Percentiles rank a stretch among this genome's conserved stretches.
phyloP scores from a whole-genome alignment of 2,113 vertebrate species.

The Cyanoliseus patagonus region DNA sequence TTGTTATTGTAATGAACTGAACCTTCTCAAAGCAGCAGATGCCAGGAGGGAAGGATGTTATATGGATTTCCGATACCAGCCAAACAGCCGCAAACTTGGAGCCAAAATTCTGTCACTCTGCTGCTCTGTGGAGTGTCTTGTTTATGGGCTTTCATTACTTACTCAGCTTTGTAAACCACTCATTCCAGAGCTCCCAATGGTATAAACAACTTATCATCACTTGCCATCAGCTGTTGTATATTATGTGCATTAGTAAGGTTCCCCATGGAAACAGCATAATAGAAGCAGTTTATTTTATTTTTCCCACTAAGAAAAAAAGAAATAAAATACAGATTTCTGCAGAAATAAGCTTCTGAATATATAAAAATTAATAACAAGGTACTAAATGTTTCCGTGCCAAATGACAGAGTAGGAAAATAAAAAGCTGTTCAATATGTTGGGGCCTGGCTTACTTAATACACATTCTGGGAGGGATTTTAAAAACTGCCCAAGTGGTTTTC shows the following conservation, averaged over 20 bases:
- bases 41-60: slow-evolving; percentile 50
- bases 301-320: background rate
- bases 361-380: slow-evolving; percentile 24
- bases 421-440: background rate
- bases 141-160: slow-evolving; percentile 68
- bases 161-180: slow-evolving; percentile 40
- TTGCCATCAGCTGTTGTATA: slow-evolving; percentile 50
- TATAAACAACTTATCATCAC: slow-evolving; percentile 57
- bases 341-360: background rate
- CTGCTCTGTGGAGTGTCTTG: slow-evolving; percentile 30
- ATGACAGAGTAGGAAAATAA: background rate
- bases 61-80: slow-evolving; percentile 69
- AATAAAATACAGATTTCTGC: background rate
- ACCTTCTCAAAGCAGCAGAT: slow-evolving; percentile 63
- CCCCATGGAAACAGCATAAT: slow-evolving; percentile 20
- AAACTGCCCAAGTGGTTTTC: background rate
- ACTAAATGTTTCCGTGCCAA: slow-evolving; percentile 14
- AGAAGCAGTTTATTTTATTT: slow-evolving; percentile 33
- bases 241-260: slow-evolving; percentile 29
- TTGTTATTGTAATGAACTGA: slow-evolving; percentile 63
- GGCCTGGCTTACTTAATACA: background rate
- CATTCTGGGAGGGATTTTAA: background rate
- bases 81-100: slow-evolving; percentile 45
- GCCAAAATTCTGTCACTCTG: slow-evolving; percentile 62
- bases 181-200: slow-evolving; percentile 46